These are phyloP conservation scores for Aphaenogaster ashmeadi DNA, from an alignment of 1,140 invertebrate genomes.

Conservation along the genomic window DNA sequence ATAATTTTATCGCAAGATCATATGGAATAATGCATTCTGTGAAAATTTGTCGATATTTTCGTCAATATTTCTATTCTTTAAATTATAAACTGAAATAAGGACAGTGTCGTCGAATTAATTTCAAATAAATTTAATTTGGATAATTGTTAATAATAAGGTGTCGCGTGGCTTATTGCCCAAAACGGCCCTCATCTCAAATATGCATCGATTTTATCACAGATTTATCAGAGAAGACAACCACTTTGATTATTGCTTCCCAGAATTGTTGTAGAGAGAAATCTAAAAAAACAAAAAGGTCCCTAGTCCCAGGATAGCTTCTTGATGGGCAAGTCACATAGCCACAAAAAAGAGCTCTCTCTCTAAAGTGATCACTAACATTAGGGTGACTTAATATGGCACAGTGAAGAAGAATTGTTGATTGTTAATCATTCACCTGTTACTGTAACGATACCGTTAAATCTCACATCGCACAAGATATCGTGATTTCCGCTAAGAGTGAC, in stretches of 20 bases:
- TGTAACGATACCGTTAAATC: constrained; percentile 74
- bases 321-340: too few species aligned
- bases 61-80: background rate
- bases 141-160: background rate
- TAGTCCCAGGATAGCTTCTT: too few species aligned
- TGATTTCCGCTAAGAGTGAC: constrained; percentile 75
- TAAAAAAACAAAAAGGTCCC: too few species aligned
- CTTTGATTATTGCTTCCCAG: too few species aligned
- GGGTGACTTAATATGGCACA: too few species aligned
- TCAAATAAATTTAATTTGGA: background rate
- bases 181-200: too few species aligned
- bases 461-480: constrained; percentile 71
- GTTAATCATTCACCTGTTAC: constrained; percentile 67
- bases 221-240: too few species aligned
- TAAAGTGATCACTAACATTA: too few species aligned
- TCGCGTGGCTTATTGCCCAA: too few species aligned
- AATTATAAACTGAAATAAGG: background rate
- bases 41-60: background rate
- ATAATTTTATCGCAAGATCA: background rate
- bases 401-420: background rate
- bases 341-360: too few species aligned
- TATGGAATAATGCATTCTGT: background rate
- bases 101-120: background rate
- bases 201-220: too few species aligned
- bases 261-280: too few species aligned